Percentiles rank a stretch among this genome's conserved stretches.
These are phyloP conservation scores for Cosmia pyralina DNA, from an alignment of 2,888 invertebrate species.

Conservation along the genomic window DNA sequence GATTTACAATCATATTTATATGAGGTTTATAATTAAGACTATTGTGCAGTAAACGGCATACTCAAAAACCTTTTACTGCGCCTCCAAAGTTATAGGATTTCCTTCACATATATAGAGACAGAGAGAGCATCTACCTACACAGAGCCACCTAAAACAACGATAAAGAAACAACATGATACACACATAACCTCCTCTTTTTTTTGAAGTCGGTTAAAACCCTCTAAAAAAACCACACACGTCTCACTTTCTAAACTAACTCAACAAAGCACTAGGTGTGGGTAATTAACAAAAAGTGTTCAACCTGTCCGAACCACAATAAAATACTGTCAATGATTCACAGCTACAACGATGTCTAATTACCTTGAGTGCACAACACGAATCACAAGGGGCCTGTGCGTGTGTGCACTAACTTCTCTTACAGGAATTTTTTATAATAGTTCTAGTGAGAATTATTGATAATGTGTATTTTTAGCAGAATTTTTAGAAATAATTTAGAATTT, in stretches of 20 bases:
- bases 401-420: slow-evolving; percentile 40
- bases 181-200: background rate
- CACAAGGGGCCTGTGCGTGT: slow-evolving; percentile 55
- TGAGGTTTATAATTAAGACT: background rate
- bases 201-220: background rate
- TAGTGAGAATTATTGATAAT: slow-evolving; percentile 24
- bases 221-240: background rate
- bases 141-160: background rate
- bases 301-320: slow-evolving; percentile 31
- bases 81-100: background rate
- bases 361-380: slow-evolving; percentile 68
- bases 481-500: slow-evolving; percentile 3
- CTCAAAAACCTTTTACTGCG: background rate
- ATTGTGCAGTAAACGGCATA: background rate
- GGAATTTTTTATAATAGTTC: slow-evolving; percentile 38
- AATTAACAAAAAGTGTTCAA: slow-evolving; percentile 60
- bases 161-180: slow-evolving; percentile 17
- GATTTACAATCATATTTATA: background rate
- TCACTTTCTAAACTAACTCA: slow-evolving; percentile 43
- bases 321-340: slow-evolving; percentile 55
- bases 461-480: slow-evolving; percentile 11
- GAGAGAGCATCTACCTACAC: too few relatives aligned
- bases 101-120: fast-evolving
- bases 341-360: slow-evolving; percentile 71
- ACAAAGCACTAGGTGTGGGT: slow-evolving; percentile 66